These are phyloP conservation scores for Lordiphosa andalusiaca DNA, from an alignment of 2,888 invertebrate species.

Conservation along the genomic window DNA sequence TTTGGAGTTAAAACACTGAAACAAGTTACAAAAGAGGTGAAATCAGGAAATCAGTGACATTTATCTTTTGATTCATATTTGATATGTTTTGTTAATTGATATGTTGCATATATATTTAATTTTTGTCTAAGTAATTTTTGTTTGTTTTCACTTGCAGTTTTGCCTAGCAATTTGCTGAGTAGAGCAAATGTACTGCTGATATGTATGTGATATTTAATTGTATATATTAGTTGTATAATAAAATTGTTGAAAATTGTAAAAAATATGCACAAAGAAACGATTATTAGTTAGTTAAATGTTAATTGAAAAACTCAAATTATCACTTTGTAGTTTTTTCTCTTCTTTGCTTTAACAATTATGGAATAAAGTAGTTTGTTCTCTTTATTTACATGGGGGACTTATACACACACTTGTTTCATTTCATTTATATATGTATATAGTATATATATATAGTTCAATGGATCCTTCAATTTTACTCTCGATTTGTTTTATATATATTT, in stretches of 20 bases:
- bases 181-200: conserved; percentile 33
- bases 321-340: conserved; percentile 33
- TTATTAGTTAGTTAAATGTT: conserved; percentile 17
- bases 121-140: conserved; percentile 26
- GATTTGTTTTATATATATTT: conserved; percentile 24
- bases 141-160: conserved; percentile 20
- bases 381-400: conserved; percentile 64
- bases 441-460: conserved; percentile 73
- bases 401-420: conserved; percentile 37
- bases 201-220: conserved; percentile 51
- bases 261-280: conserved; percentile 46
- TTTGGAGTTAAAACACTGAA: conserved; percentile 64
- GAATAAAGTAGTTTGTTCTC: conserved; percentile 70
- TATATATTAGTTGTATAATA: conserved; percentile 33
- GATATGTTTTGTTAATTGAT: conserved; percentile 56
- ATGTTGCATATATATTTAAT: conserved; percentile 47
- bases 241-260: conserved; percentile 32
- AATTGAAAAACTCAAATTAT: conserved; percentile 40
- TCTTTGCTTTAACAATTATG: conserved; percentile 48
- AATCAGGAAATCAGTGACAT: neutral
- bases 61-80: conserved; percentile 28
- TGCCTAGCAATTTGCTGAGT: conserved; percentile 25
- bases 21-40: conserved; percentile 54
- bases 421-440: conserved; percentile 43
- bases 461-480: conserved; percentile 60